Base-by-base conservation (phyloP, 1,140 invertebrate genomes). In the Drosophila tsacasi region DNA sequence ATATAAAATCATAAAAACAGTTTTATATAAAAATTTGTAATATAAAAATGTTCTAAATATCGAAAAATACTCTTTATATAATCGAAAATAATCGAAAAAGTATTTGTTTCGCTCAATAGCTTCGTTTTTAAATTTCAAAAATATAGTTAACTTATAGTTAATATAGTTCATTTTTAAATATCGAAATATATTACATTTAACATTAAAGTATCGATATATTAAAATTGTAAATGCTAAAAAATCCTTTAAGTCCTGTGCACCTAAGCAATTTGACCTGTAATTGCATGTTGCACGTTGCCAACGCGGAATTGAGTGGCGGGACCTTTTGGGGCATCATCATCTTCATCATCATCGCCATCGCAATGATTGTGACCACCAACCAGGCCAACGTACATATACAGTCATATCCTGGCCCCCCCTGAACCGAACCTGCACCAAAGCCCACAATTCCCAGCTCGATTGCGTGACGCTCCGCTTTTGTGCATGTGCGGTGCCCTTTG, bases 271-370 rank as follows among this genome's bases (percentile, higher is more conserved):
- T 15, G 25, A 12, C 62, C 74, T 76, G 74, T 76, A 59, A 65
- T 76, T 76, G 74, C 74, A 76, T 76, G 73, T 76, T 76, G 74
- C 74, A 76, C n/a, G 73, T 76, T 37, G 32, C 59, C 35, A 25
- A 52, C 27, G 19, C 21, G 30, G 42, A 55, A 64, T 68, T 55
- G 64, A 71, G 67, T 69, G 67, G 64, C 49, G 15, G 44, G 64
- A 68, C 67, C 64, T 66, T 62, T 63, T 64, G 58, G 58, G 47
- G 42, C 39, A 64, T 55, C 73, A 58, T 58, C 61, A 42, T n/a
- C n/a, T n/a, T 32, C 37, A 61, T 25, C 60, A 39, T 21, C 35
- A 60, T 23, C 49, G 30, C 27, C 63, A 75, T 60, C 52, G 66
- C 42, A 49, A 71, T 59, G 58, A 35, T 42, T 35, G 30, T 59